Evolutionary conservation across 2,113 vertebrate genomes (phyloP).

Genomic region (Thomomys bottae): DNA sequence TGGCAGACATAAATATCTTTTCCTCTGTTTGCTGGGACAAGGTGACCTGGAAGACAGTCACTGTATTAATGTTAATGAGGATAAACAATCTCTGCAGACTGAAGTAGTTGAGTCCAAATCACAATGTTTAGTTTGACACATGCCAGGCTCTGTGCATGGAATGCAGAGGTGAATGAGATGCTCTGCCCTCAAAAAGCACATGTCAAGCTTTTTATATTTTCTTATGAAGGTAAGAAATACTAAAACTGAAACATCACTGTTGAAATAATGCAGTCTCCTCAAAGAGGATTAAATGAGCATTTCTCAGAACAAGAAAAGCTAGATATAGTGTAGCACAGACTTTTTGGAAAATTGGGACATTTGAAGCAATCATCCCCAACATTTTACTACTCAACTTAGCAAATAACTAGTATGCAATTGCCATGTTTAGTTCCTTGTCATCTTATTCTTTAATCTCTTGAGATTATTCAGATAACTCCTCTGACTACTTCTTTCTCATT

Average conservation of each 20-base stretch:
- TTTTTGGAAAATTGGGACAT: neutral
- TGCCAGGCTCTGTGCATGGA: neutral
- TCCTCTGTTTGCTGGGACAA: slow-evolving; percentile 39
- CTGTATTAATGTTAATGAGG: slow-evolving; percentile 59
- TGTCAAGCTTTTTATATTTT: neutral
- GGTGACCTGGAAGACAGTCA: slow-evolving; percentile 67
- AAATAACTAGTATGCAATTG: neutral
- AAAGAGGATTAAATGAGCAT: neutral
- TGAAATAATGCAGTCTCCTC: neutral
- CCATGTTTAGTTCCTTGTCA: neutral
- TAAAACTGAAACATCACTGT: neutral
- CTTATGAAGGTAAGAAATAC: neutral
- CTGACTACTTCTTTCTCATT: neutral
- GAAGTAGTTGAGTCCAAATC: neutral
- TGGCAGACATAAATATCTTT: slow-evolving; percentile 64
- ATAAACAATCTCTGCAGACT: slow-evolving; percentile 35
- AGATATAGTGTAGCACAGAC: neutral
- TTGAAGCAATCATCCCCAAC: neutral
- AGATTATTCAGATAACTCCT: neutral
- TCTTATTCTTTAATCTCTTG: neutral
- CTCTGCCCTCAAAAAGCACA: neutral
- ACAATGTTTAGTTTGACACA: neutral
- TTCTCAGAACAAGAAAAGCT: neutral
- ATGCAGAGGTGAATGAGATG: neutral
- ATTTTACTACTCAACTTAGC: neutral